Base-by-base conservation (phyloP, 2,797 vertebrate species). In the Limnodromus scolopaceus region DNA sequence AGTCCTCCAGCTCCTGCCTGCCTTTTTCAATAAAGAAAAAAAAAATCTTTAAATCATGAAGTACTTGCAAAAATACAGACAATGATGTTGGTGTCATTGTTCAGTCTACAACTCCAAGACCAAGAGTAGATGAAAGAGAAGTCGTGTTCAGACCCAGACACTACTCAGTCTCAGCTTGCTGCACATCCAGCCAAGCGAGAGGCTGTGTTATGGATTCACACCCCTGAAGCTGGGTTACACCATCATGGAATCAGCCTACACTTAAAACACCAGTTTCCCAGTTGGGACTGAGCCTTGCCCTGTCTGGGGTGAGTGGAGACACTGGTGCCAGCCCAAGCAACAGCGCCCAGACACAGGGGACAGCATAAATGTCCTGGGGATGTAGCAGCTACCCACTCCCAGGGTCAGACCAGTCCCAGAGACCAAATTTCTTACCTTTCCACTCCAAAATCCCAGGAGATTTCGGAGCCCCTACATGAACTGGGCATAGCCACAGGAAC, bases 41-140 rank as follows among this genome's bases (percentile, higher is more conserved):
- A 82, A 16, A 30, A 30, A 23, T n/a, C 32, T 41, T 43, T 45
- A 66, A 70, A 89, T 20, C 32, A 48, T 15, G 8, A 87, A 85
- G 16, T 54, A 57, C 48, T 85, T 82, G 14, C 65, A 74, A 61
- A 91, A 92, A 92, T 10, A 24, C 15, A 69, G 72, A 71, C 18
- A 82, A 46, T 1, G 1, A 24, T 38, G 15, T 34, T 74, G 39
- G 45, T 74, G 46, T 43, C 54, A 23, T 34, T 71, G 15, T 10
- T 71, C 39, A 43, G 28, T 38, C 25, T 18, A 16, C 64, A 89
- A 28, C 54, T 81, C 34, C 38, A 25, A 83, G 74, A 95, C 23
- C 16, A 53, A 70, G 39, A 74, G 41, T 23, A 53, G 39, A 41
- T 22, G 6, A 66, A 70, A 89, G 63, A 46, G 23, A 60, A 57